Percentiles rank a stretch among this genome's conserved stretches.
Conservation (phyloP, 1,140 invertebrate genomes). For the Leucophenga varia region DNA sequence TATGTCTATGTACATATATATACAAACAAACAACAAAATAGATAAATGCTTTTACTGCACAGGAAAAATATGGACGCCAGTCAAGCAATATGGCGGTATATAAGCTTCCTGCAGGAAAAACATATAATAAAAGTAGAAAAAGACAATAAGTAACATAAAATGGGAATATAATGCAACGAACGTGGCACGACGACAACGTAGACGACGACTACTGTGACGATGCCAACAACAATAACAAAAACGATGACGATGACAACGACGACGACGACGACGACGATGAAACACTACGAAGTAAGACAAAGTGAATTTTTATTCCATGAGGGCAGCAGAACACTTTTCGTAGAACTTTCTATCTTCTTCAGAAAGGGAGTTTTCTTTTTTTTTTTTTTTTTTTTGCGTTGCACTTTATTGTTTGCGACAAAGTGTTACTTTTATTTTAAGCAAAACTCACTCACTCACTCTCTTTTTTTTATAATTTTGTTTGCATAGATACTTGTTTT, state of each 20-base stretch:
- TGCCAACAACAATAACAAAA: no score
- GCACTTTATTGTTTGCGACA: no score
- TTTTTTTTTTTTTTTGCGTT: no score
- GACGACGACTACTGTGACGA: no score
- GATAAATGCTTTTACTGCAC: neutral
- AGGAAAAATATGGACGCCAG: constrained; percentile 7
- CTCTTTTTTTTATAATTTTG: no score
- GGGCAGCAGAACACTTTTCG: constrained; percentile 1
- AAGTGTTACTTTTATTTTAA: no score
- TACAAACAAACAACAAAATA: neutral
- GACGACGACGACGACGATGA: constrained; percentile 21
- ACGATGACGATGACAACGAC: no score
- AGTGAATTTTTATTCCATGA: constrained; percentile 5
- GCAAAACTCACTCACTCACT: no score
- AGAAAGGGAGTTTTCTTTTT: constrained; percentile 1
- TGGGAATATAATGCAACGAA: constrained; percentile 23
- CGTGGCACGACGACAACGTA: constrained; percentile 34
- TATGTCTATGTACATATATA: neutral
- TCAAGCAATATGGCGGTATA: constrained; percentile 36
- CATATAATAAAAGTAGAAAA: no score
- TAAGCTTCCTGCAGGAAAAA: constrained; percentile 52
- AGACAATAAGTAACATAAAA: constrained; percentile 43
- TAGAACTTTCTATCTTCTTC: constrained; percentile 4
- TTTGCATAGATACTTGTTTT: no score
- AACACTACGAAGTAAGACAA: constrained; percentile 8